Percentiles rank a stretch among this genome's conserved stretches.
Conservation (phyloP, 2,113 vertebrate species). For the Nibea albiflora region DNA sequence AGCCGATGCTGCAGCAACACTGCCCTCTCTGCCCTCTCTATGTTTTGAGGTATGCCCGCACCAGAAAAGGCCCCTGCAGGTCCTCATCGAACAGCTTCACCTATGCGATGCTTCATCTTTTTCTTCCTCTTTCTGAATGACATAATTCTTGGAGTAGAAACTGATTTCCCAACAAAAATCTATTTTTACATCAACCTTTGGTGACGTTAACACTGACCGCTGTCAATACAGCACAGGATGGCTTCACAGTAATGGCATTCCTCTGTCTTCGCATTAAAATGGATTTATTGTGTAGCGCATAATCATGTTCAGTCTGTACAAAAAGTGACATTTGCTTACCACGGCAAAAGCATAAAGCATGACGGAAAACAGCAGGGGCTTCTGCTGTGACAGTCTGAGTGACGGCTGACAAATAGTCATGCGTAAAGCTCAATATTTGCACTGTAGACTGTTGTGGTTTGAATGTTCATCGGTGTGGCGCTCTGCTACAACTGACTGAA, state of each 20-base stretch:
- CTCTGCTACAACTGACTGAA: constrained; percentile 11
- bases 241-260: neutral
- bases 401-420: constrained; percentile 54
- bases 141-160: neutral
- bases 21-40: constrained; percentile 15
- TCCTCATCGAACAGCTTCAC: constrained; percentile 6
- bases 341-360: constrained; percentile 39
- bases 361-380: constrained; percentile 41
- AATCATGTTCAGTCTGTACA: constrained; percentile 11
- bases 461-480: constrained; percentile 21
- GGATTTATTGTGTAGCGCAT: constrained; percentile 10
- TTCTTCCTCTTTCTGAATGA: neutral
- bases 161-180: no score
- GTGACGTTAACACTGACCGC: no score
- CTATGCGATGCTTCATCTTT: no score
- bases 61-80: neutral
- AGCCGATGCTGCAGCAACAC: constrained; percentile 22
- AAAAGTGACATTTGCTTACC: constrained; percentile 37
- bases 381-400: constrained; percentile 57
- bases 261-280: neutral
- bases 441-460: constrained; percentile 30
- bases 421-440: constrained; percentile 45
- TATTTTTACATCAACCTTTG: no score
- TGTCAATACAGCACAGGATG: no score
- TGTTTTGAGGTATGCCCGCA: constrained; percentile 24